A percentile compares a stretch with the other conserved stretches of the same genome.
These are phyloP conservation scores for Myripristis murdjan DNA, from an alignment of 2,797 vertebrate genomes.

Conservation along the genomic window DNA sequence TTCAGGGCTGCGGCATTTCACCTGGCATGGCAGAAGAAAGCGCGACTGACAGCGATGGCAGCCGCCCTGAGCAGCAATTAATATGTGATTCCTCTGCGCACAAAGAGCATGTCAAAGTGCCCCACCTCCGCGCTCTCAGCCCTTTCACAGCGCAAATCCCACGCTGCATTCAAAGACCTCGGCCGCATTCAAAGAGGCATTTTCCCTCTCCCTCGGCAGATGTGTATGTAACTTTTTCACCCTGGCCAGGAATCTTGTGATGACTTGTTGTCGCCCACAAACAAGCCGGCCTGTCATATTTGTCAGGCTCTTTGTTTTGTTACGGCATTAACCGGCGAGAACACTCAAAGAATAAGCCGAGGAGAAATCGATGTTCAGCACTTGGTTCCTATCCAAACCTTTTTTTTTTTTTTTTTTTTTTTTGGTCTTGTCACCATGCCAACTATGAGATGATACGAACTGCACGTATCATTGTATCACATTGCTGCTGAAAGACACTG, in stretches of 20 bases:
- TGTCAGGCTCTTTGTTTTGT: conserved; percentile 57
- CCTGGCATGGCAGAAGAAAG: conserved; percentile 63
- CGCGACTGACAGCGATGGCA: conserved; percentile 79
- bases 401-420: background rate
- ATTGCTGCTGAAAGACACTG: background rate
- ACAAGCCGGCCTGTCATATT: conserved; percentile 58
- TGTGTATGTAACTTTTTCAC: conserved; percentile 85
- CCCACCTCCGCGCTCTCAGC: conserved; percentile 78
- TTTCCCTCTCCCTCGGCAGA: conserved; percentile 66
- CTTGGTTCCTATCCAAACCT: conserved; percentile 6
- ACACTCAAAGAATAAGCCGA: conserved; percentile 27
- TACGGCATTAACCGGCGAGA: conserved; percentile 43
- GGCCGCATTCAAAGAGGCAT: conserved; percentile 50
- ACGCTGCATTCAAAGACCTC: conserved; percentile 30
- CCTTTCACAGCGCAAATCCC: conserved; percentile 86
- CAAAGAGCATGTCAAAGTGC: conserved; percentile 79
- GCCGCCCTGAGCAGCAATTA: conserved; percentile 79
- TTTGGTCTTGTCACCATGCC: conserved; percentile 9
- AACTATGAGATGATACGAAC: conserved; percentile 16
- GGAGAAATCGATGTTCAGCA: conserved; percentile 11
- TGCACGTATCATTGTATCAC: background rate
- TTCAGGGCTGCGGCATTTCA: conserved; percentile 76
- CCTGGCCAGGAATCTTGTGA: conserved; percentile 81
- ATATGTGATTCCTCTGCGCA: conserved; percentile 82
- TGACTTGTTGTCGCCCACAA: conserved; percentile 86